Evolutionary conservation across 2,797 vertebrate species (phyloP), one percentile per base, ranked within the genome.

Genomic region (Onychomys torridus): DNA sequence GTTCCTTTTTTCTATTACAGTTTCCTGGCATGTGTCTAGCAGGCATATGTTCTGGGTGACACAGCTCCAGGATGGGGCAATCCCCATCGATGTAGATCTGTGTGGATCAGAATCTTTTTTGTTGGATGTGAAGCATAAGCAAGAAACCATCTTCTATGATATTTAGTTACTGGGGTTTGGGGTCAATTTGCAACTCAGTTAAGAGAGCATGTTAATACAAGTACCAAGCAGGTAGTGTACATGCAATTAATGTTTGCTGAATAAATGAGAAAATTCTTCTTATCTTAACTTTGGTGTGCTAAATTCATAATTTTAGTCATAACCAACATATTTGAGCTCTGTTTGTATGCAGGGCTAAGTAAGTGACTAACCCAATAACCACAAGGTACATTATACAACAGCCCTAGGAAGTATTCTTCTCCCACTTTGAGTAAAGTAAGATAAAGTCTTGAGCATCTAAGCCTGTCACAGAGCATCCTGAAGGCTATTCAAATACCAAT

Each of bases 71-170:
- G 21, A 21, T 73, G 8, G 52, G 6, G 23, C 11, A 67, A 9
- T 57, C 21, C 61, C 25, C 34, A n/a, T 95, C 37, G 29, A 21
- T 9, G 21, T 40, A 11, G 6, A 65, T 91, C 55, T 90, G 0
- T 67, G 49, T 83, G 32, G 43, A 73, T 16, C 69, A 91, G 78
- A 93, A 29, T 87, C 46, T 40, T 7, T 12, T 79, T 29, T 55
- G 21, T 3, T 52, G 37, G 29, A 55, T 37, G 37, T 49, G 49
- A 88, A 55, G 5, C 73, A 57, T 40, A 27, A 93, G 23, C 25
- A 91, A 83, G 25, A 95, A 93, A 76, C 65, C 90, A 46, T 55
- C 63, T 40, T 73, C 81, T 79, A n/a, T 61, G 40, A 46, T 69
- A n/a, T 27, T 59, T 52, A 86, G 79, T 91, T 67, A 34, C 19